These are phyloP conservation scores for Noctua pronuba DNA, from an alignment of 2,888 invertebrate species.

Conservation along the genomic window DNA sequence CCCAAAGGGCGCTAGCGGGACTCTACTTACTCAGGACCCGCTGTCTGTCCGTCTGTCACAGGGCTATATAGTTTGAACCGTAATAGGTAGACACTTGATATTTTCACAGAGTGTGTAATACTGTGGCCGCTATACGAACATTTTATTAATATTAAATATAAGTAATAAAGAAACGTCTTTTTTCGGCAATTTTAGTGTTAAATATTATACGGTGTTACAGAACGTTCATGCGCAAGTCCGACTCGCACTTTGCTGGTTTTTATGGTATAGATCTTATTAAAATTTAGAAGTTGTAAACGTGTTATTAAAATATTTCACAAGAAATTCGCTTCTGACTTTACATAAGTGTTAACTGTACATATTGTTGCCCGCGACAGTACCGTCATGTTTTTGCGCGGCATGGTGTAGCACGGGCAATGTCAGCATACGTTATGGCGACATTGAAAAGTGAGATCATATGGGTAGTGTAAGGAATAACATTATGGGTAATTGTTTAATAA, in stretches of 20 bases:
- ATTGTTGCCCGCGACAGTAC: background rate
- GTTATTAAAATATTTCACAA: background rate
- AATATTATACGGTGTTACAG: background rate
- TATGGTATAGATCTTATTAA: background rate
- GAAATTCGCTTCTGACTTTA: background rate
- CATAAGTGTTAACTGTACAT: background rate
- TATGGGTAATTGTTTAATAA: conserved; percentile 29
- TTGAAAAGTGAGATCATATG: conserved; percentile 53
- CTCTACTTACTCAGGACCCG: background rate
- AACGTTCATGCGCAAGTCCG: background rate
- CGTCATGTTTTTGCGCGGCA: conserved; percentile 47
- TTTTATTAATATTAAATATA: background rate
- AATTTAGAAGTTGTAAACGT: background rate
- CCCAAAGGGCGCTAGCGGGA: too few relatives aligned
- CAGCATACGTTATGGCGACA: conserved; percentile 38
- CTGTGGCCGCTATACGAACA: background rate
- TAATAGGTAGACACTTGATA: background rate
- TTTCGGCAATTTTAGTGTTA: too few relatives aligned
- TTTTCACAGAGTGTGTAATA: background rate
- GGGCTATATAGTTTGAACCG: background rate
- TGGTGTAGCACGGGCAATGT: conserved; percentile 46
- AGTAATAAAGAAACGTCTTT: background rate
- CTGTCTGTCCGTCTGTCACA: background rate
- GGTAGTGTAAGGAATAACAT: conserved; percentile 11
- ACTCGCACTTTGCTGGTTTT: background rate